Conservation (phyloP, 2,113 vertebrate species). For the Ochotona princeps region DNA sequence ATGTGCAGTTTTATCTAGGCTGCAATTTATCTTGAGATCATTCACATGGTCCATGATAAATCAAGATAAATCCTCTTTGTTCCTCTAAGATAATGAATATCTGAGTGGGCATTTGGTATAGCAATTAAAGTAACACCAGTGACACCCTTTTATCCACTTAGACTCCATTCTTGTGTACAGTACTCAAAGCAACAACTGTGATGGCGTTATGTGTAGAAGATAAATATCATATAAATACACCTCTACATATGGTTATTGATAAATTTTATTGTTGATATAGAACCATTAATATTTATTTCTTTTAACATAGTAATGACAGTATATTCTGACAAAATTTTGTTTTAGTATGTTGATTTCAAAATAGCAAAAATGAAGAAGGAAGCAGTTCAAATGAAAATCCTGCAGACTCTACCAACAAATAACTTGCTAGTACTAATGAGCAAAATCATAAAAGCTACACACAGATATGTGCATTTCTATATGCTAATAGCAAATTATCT, state of each 20-base stretch:
- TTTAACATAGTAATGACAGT: neutral
- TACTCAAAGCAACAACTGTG: neutral
- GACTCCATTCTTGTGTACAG: neutral
- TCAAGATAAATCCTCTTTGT: neutral
- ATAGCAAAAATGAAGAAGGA: neutral
- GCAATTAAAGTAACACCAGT: too few relatives aligned
- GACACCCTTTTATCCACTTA: too few relatives aligned
- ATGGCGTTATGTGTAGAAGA: neutral
- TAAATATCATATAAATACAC: neutral
- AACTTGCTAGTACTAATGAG: too few relatives aligned
- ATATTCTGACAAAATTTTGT: neutral
- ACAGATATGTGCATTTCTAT: neutral
- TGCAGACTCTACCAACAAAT: neutral
- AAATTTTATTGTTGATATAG: neutral
- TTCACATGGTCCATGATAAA: neutral
- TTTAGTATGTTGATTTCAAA: slow-evolving; percentile 6
- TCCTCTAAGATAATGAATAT: neutral
- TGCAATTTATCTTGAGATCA: neutral
- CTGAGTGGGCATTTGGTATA: too few relatives aligned
- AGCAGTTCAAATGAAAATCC: neutral
- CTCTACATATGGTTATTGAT: neutral
- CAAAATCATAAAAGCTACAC: neutral
- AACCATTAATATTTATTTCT: neutral
- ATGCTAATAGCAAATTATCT: neutral
- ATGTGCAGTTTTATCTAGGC: neutral